Conservation (phyloP, 2,888 invertebrate species). For the Dynastes grantii region DNA sequence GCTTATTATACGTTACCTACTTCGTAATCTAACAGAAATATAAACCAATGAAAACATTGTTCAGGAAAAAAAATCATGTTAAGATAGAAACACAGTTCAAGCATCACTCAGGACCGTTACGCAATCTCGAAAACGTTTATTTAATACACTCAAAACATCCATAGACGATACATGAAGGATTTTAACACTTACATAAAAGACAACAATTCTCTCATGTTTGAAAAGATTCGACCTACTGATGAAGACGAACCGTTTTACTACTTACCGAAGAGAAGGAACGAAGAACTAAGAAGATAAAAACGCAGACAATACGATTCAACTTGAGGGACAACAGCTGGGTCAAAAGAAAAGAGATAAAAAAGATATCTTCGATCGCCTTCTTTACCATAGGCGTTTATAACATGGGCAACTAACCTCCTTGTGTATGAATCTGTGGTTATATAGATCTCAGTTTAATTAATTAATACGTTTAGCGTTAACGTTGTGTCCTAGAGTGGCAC, state of each 20-base stretch:
- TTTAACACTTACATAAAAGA: constrained; percentile 38
- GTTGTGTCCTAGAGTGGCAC: not conserved
- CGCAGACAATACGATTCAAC: not conserved
- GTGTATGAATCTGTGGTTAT: not conserved
- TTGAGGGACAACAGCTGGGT: not conserved
- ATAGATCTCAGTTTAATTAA: constrained; percentile 42
- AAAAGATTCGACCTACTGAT: constrained; percentile 9
- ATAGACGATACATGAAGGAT: not conserved
- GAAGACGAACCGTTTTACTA: constrained; percentile 27
- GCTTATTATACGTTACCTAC: too few species aligned
- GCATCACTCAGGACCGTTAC: not conserved
- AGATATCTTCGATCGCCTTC: not conserved
- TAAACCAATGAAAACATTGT: too few species aligned
- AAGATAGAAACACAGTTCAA: not conserved
- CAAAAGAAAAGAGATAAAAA: not conserved
- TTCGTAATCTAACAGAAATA: too few species aligned
- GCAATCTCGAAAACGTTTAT: not conserved
- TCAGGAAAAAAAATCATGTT: too few species aligned
- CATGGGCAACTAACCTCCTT: not conserved
- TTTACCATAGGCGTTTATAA: not conserved
- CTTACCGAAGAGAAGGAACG: not conserved
- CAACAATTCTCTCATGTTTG: not conserved
- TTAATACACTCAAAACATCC: not conserved
- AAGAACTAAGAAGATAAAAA: not conserved
- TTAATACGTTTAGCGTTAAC: constrained; percentile 37